Conservation (phyloP, 2,797 vertebrate species). For the Petrocephalus schoutedeni region DNA sequence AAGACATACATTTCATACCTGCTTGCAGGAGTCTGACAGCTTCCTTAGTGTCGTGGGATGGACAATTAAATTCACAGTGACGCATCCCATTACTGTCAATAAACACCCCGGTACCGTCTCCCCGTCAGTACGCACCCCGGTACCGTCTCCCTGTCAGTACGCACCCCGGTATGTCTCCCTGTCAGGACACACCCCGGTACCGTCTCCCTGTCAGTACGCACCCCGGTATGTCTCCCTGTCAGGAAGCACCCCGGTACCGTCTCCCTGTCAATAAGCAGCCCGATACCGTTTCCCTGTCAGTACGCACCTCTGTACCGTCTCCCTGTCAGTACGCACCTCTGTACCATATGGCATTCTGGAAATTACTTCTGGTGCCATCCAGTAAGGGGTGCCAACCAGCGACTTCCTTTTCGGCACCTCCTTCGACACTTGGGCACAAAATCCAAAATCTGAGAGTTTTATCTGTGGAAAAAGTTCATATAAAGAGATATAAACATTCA, state of each 20-base stretch:
- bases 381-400: constrained; percentile 88
- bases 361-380: constrained; percentile 98
- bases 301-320: background rate
- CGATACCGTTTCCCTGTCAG: background rate
- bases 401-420: constrained; percentile 96
- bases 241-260: background rate
- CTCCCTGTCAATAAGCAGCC: background rate
- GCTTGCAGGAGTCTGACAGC: background rate
- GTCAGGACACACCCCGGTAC: too few species aligned
- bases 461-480: constrained; percentile 65
- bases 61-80: background rate
- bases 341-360: constrained; percentile 93
- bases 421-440: constrained; percentile 98
- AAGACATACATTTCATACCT: background rate
- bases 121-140: background rate
- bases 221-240: too few species aligned
- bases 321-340: constrained; percentile 58
- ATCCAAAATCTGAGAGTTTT: constrained; percentile 94
- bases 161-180: background rate
- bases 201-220: background rate
- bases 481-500: constrained; percentile 14
- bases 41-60: background rate
- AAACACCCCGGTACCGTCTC: too few species aligned
- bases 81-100: background rate
- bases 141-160: background rate